These are phyloP conservation scores for Hyperoplus lanceolatus DNA, from an alignment of 2,797 vertebrate species.

Conservation along the genomic window DNA sequence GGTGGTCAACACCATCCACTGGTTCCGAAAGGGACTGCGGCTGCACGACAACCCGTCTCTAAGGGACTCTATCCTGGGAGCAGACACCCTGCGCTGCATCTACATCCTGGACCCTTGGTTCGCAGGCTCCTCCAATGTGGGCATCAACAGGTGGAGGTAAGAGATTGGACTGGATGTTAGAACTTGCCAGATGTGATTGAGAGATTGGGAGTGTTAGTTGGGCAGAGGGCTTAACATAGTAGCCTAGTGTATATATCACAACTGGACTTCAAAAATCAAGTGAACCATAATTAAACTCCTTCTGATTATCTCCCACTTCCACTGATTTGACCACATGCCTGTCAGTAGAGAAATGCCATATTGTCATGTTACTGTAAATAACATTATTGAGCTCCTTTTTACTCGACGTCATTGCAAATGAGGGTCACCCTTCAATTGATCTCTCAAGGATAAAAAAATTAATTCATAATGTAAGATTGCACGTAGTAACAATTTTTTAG, in stretches of 20 bases:
- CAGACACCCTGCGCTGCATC: conserved; percentile 91
- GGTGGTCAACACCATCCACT: conserved; percentile 94
- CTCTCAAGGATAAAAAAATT: no score
- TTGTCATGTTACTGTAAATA: not conserved
- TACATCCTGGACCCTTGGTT: conserved; percentile 98
- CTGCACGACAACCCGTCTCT: conserved; percentile 95
- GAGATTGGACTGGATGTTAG: not conserved
- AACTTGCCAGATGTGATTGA: no score
- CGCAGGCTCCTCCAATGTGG: conserved; percentile 94
- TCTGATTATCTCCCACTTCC: not conserved
- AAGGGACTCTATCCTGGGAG: conserved; percentile 89
- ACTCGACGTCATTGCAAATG: no score
- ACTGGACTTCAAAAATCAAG: not conserved
- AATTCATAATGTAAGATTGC: no score
- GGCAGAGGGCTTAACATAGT: no score
- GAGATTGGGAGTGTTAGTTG: not conserved
- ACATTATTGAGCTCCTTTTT: not conserved
- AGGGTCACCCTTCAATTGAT: no score
- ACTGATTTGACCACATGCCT: not conserved
- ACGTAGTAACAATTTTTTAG: no score
- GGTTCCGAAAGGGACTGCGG: conserved; percentile 96
- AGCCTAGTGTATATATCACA: not conserved
- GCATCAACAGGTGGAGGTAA: conserved; percentile 98
- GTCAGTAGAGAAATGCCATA: not conserved
- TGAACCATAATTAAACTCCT: not conserved